Conservation (phyloP, 64 coral and sea anemone species). For the Platygyra sinensis region DNA sequence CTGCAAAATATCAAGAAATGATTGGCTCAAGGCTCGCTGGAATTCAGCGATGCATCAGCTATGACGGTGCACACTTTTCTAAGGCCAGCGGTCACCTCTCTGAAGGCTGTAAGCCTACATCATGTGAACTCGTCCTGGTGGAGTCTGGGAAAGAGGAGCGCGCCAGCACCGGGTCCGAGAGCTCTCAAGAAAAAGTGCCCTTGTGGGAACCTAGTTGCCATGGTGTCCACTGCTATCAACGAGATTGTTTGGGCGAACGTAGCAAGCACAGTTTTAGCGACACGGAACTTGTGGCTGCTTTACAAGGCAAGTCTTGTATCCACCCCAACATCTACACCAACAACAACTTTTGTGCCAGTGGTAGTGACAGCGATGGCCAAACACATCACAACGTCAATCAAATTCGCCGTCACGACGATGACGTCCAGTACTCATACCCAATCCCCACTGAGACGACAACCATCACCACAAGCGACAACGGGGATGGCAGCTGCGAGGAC, state of each 20-base stretch:
- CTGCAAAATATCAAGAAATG: slow-evolving; percentile 33
- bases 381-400: neutral
- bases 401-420: neutral
- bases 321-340: slow-evolving; percentile 1
- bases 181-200: slow-evolving; percentile 8
- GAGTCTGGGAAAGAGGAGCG: slow-evolving; percentile 38
- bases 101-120: neutral
- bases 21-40: slow-evolving; percentile 43
- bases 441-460: neutral
- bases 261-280: slow-evolving; percentile 48
- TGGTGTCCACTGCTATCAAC: neutral
- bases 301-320: slow-evolving; percentile 17
- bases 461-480: neutral
- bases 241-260: neutral
- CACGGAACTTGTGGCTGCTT: slow-evolving; percentile 2
- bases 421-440: neutral
- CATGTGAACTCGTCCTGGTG: neutral
- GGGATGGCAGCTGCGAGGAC: neutral
- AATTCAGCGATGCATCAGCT: slow-evolving; percentile 24
- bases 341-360: neutral
- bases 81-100: neutral
- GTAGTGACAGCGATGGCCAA: neutral
- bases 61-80: neutral
- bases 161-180: neutral
- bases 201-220: neutral